Evolutionary conservation across 2,113 vertebrate genomes (phyloP), one percentile per base, ranked within the genome.

Genomic region (Prinia subflava): DNA sequence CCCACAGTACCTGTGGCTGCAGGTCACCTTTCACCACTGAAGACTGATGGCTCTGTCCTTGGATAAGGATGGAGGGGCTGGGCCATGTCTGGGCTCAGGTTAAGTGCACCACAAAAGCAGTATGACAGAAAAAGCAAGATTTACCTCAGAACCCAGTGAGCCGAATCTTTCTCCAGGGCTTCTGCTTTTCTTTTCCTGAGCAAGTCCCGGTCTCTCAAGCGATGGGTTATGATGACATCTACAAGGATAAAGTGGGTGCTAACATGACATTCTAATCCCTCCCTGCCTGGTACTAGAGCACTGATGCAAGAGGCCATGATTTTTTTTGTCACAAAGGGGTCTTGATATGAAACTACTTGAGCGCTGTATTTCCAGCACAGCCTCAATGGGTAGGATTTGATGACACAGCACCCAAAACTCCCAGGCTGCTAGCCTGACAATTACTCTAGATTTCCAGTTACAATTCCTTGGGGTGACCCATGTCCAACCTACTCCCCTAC

Each of bases 141-240:
- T 97, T 99, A 99, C 99, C 98, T 98, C 65, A 97, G 94, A 96
- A 98, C 93, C 98, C 98, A 99, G 95, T 99, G 98, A 87, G 96
- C 82, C 62, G 97, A 98, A 18, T 98, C 98, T 96, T 98, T 99
- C 79, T 98, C 98, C 70, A 98, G 96, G 5, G 98, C 98, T 97
- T 99, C 99, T 2, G 98, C 98, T 96, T 97, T 99, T 94, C 98
- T 99, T 95, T 99, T 99, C 81, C 95, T 98, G 83, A 99, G 98
- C 75, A 98, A 92, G 37, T 98, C 98, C 90, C 99, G 98, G 96
- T 99, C 99, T 90, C 99, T 97, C 96, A 99, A 76, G 77, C 97
- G 96, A 27, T 37, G 91, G 10, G 95, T 97, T 85, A 91, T 96
- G 93, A 76, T 94, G 89, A 93, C 44, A 37, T 93, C 97, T 98